Base-by-base conservation (phyloP, 2,888 invertebrate genomes). In the Coleophora flavipennella region DNA sequence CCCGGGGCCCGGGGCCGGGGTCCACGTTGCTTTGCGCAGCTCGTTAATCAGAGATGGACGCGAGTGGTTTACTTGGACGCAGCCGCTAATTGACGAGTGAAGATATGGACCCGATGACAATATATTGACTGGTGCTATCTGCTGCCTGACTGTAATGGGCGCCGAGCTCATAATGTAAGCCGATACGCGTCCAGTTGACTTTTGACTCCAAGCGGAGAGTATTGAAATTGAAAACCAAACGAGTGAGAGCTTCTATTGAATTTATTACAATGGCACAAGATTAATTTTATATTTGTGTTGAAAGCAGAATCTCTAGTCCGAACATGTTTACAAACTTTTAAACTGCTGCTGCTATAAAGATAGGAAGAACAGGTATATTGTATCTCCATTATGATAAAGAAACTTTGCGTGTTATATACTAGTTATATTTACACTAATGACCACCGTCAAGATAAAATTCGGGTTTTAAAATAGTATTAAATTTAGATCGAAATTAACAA, bases 41-140 rank as follows among this genome's bases (percentile, higher is more conserved):
- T 50, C 56, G 57, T 65, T 56, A 57, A 60, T 68, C 58, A 58
- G 59, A 51, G 62, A 67, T 57, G 63, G 55, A 55, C 54, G 51
- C 57, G 61, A 63, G 64, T 62, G 56, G 55, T 58, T 59, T 59
- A 54, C 54, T 50, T 49, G 57, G 55, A 50, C 50, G 54, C 53
- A 56, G 59, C n/a, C 50, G 46, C 51, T 60, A 55, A 64, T 57
- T 54, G 55, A 53, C 50, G 55, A 51, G 54, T 52, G 57, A 57
- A 60, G 27, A 32, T 36, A 31, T 28, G 35, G 12, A 13, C 10
- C 12, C 27, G 13, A 28, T 35, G 36, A 36, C 31, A 36, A 31
- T 11, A n/a, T 11, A 31, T 31, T 13, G 34, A n/a, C 34, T 34
- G 25, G 13, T 34, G 14, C 34, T 34, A 33, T 10, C 29, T 11